Percentiles rank a stretch among this genome's conserved stretches.
Evolutionary conservation across 2,888 invertebrate species (phyloP).

Genomic region (Leptinotarsa peninsularis): DNA sequence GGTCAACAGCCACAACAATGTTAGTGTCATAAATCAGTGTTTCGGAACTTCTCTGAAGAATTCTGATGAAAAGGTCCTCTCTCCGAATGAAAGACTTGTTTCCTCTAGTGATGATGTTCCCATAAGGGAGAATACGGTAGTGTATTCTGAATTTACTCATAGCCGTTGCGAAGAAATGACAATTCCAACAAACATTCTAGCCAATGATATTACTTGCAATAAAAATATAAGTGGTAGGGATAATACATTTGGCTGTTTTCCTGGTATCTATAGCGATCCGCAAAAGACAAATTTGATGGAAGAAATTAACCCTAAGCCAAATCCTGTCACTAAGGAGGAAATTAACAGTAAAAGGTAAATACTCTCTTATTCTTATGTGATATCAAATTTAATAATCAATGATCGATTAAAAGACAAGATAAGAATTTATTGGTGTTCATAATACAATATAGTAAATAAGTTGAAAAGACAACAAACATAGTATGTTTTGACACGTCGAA

Average conservation of each 20-base stretch:
- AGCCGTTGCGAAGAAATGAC: conserved; percentile 17
- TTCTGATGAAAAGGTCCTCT: conserved; percentile 53
- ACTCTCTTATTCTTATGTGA: neutral
- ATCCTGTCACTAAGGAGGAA: conserved; percentile 72
- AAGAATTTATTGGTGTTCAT: too few species aligned
- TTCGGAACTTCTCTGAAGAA: conserved; percentile 53
- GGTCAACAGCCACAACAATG: conserved; percentile 20
- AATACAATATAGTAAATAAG: too few species aligned
- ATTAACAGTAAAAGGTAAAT: conserved; percentile 76
- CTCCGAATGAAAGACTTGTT: conserved; percentile 55
- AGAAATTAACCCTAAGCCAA: conserved; percentile 60
- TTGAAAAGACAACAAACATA: too few species aligned
- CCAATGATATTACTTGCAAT: conserved; percentile 31
- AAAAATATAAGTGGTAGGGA: conserved; percentile 33
- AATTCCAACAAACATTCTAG: neutral
- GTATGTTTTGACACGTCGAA: too few species aligned
- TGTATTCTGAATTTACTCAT: conserved; percentile 19
- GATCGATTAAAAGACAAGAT: too few species aligned
- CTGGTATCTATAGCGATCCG: conserved; percentile 43
- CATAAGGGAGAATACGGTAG: conserved; percentile 56
- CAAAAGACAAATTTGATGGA: neutral
- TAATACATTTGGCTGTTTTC: conserved; percentile 54
- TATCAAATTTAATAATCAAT: neutral
- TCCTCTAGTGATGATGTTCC: conserved; percentile 59
- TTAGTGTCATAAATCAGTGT: conserved; percentile 43